Evolutionary conservation across 2,113 vertebrate genomes (phyloP), one percentile per base, ranked within the genome.

Genomic region (Fulica atra): DNA sequence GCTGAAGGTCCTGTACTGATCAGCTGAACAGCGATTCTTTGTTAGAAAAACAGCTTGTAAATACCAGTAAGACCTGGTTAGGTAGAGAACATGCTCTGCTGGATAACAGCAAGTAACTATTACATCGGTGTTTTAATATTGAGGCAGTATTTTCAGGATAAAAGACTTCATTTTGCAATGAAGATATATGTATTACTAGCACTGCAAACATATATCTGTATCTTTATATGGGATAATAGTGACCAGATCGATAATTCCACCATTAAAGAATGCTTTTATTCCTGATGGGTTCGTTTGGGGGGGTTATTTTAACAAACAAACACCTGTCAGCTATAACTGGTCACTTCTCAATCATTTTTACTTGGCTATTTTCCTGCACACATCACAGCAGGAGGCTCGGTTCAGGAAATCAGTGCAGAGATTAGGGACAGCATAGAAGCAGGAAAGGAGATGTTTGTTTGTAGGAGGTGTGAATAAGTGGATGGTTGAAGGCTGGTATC

Each of bases 381-480:
- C 48, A 93, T 96, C 89, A 94, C 10, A 16, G 93, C 95, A 97
- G 91, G 89, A 94, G 93, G 93, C 71, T 96, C 93, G 89, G 89
- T 96, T 95, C 87, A 95, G 44, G 48, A 91, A 92, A 89, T 89
- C 73, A 59, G 73, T 88, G 89, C 84, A 87, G 29, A 80, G 78
- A 95, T 92, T 89, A 89, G 59, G 83, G 93, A 78, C 93, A 94
- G 40, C 70, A 85, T 44, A 68, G 78, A 95, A 82, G 70, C 70
- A 94, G 63, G 36, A 92, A 51, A 86, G 59, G 38, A 95, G 81
- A 91, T 42, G 64, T 83, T 90, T 79, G 42, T 57, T 91, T 91
- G 96, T 96, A 88, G 96, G 93, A 97, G 89, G 96, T 96, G 96
- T 95, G 95, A 95, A 96, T 82, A 89, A 95, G 68, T 63, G 86